Base-by-base conservation (phyloP, 2,113 vertebrate genomes). In the Dasyprocta punctata region DNA sequence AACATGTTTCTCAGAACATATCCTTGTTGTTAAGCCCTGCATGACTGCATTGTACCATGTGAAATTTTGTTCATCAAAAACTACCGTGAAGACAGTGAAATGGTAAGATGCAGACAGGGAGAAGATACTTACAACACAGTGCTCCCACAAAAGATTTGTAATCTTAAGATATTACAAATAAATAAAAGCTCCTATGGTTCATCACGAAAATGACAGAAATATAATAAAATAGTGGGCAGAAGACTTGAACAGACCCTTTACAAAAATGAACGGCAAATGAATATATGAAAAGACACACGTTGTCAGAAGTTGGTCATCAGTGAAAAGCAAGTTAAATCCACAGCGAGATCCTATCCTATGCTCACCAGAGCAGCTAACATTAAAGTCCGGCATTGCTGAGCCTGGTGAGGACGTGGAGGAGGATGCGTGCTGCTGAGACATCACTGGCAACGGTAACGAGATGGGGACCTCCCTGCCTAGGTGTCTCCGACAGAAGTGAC, bases 131-230 rank as follows among this genome's bases (percentile, higher is more conserved):
- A 33, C 6, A 88, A 30, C 69, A 71, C 54, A n/a, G 56, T 41
- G 77, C 44, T 63, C 7, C 63, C 56, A 86, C 4, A 26, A 49
- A 92, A 47, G 20, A 92, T 58, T 91, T 10, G 28, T 60, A 78
- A 78, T 80, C 16, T 71, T 71, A 82, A 73, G 77, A 65, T 44
- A 90, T 44, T 95, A 85, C 85, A 75, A 61, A 19, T 28, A 69
- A 84, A 41, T 71, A 26, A 69, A 89, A 63, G 56, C 3, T 56
- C 24, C 10, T 58, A 33, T 88, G 63, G 86, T 17, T 77, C 44
- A 90, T 80, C 56, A 67, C 92, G 28, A 36, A 89, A 94, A 92
- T 69, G 36, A 95, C 49, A 87, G 44, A 89, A 86, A 63, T 38
- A 9, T 20, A 75, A 17, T 80, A 28, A 89, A 96, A 89, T 13